phyloP scores from a whole-genome alignment of 1,140 invertebrate species.

The Formica selysi region DNA sequence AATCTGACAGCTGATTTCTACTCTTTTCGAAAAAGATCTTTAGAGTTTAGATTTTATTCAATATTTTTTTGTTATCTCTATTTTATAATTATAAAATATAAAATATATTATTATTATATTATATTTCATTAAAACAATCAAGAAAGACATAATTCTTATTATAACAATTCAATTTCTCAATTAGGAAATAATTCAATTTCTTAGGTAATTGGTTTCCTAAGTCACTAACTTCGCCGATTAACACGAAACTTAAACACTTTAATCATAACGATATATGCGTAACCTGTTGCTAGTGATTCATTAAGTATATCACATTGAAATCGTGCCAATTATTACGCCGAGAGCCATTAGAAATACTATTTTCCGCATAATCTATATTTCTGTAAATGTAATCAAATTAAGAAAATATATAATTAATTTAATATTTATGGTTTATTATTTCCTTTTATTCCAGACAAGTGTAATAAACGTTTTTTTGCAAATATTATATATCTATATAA shows the following conservation, averaged over 20 bases:
- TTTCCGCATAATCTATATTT: too few relatives aligned
- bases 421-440: too few relatives aligned
- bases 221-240: background rate
- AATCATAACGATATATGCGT: constrained; percentile 33
- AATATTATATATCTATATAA: too few relatives aligned
- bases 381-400: too few relatives aligned
- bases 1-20: too few relatives aligned
- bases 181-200: background rate
- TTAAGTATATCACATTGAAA: constrained; percentile 38
- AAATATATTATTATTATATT: too few relatives aligned
- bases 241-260: constrained; percentile 1
- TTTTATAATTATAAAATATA: background rate
- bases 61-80: background rate
- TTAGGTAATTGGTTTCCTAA: background rate
- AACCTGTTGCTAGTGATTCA: constrained; percentile 40
- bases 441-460: too few relatives aligned
- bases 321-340: constrained; percentile 37
- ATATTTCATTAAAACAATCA: background rate
- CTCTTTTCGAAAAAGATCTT: background rate
- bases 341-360: constrained; percentile 2
- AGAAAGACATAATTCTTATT: background rate
- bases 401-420: too few relatives aligned
- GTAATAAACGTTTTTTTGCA: too few relatives aligned
- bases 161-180: background rate
- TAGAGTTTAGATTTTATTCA: background rate